Conservation (phyloP, 2,888 invertebrate species). For the Carterocephalus palaemon region DNA sequence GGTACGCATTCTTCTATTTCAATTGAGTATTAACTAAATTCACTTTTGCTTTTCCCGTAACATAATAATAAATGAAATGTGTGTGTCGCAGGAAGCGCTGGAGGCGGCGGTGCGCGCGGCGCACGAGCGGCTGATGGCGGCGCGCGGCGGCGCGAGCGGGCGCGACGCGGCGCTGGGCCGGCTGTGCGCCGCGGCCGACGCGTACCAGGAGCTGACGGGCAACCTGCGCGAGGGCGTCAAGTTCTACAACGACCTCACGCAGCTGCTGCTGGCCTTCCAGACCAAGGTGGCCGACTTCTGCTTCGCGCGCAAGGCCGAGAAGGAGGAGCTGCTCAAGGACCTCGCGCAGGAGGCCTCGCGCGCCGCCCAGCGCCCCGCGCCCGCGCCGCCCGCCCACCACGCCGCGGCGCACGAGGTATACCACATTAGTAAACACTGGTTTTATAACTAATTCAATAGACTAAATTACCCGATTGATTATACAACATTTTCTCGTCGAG, state of each 20-base stretch:
- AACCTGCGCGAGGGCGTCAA: conserved; percentile 98
- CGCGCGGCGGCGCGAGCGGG: conserved; percentile 81
- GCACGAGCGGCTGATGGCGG: conserved; percentile 79
- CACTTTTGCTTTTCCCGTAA: too few relatives aligned
- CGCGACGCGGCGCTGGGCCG: conserved; percentile 90
- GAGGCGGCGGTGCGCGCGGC: conserved; percentile 32
- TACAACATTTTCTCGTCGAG: too few relatives aligned
- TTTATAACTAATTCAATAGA: too few relatives aligned
- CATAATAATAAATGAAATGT: too few relatives aligned
- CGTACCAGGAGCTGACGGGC: conserved; percentile 92
- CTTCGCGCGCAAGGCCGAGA: conserved; percentile 99
- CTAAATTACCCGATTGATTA: too few relatives aligned
- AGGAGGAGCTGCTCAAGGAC: conserved; percentile 97
- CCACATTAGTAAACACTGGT: too few relatives aligned
- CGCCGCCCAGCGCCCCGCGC: conserved; percentile 62
- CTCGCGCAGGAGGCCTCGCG: conserved; percentile 90
- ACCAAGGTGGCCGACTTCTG: conserved; percentile 98
- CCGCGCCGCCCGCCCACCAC: conserved; percentile 45
- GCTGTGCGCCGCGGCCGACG: conserved; percentile 94
- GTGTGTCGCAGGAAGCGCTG: conserved; percentile 82
- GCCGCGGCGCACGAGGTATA: conserved; percentile 37
- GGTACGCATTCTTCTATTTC: too few relatives aligned
- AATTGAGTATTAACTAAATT: too few relatives aligned
- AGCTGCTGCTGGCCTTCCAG: conserved; percentile 96
- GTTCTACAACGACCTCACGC: conserved; percentile 95